Conservation (phyloP, 2,113 vertebrate species). For the Melanostigma gelatinosum region DNA sequence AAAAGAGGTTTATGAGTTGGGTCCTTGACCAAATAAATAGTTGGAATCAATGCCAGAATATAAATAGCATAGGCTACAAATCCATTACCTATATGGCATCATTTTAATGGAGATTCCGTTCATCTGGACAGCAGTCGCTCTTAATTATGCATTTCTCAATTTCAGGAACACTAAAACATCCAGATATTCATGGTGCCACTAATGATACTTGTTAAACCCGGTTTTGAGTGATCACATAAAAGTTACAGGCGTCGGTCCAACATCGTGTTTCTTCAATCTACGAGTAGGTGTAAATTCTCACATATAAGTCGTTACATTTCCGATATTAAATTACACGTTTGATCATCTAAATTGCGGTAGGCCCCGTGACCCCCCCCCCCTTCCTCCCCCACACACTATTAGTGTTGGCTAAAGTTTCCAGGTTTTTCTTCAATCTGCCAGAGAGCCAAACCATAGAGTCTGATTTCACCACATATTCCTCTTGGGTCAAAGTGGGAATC, state of each 20-base stretch:
- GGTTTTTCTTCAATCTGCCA: slow-evolving; percentile 29
- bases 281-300: slow-evolving; percentile 50
- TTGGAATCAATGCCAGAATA: slow-evolving; percentile 50
- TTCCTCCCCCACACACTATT: slow-evolving; percentile 15
- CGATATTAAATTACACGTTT: slow-evolving; percentile 44
- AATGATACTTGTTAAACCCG: slow-evolving; percentile 55
- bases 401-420: slow-evolving; percentile 52
- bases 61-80: slow-evolving; percentile 50
- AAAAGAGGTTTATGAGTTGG: slow-evolving; percentile 68
- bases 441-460: slow-evolving; percentile 55
- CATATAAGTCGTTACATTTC: slow-evolving; percentile 46
- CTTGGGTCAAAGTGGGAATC: slow-evolving; percentile 46
- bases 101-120: slow-evolving; percentile 62
- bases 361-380: slow-evolving; percentile 38
- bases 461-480: slow-evolving; percentile 55
- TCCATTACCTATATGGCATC: slow-evolving; percentile 58
- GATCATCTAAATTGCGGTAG: slow-evolving; percentile 53
- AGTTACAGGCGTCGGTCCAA: slow-evolving; percentile 23
- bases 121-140: slow-evolving; percentile 52
- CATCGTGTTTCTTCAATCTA: slow-evolving; percentile 20
- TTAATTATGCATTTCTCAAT: slow-evolving; percentile 57
- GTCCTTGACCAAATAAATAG: slow-evolving; percentile 61
- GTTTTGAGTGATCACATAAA: slow-evolving; percentile 38
- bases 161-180: slow-evolving; percentile 53
- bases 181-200: slow-evolving; percentile 50